Conservation (phyloP, 2,888 invertebrate species). For the Alloscopus bannaensis region DNA sequence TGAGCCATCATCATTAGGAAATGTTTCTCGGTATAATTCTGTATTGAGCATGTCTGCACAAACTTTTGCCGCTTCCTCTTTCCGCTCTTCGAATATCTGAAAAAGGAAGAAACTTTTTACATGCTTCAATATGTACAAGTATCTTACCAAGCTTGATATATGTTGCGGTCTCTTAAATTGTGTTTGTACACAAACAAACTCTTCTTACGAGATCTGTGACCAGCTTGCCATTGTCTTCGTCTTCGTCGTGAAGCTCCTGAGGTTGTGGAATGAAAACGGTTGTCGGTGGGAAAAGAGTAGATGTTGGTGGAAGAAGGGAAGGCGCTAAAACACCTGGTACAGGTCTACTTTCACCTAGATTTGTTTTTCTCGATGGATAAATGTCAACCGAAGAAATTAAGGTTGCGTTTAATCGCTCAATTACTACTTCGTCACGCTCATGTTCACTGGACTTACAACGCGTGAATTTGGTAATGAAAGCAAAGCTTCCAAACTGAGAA, state of each 20-base stretch:
- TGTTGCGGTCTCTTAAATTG: too few relatives aligned
- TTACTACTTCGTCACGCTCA: neutral
- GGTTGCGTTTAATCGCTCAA: conserved; percentile 27
- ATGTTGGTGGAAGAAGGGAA: neutral
- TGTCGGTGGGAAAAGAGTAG: too few relatives aligned
- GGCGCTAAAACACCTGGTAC: neutral
- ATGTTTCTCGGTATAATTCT: conserved; percentile 24
- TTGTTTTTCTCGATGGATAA: neutral
- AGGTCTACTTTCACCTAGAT: neutral
- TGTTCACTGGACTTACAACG: too few relatives aligned
- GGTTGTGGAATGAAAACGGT: neutral
- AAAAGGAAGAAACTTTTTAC: neutral
- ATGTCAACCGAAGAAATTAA: too few relatives aligned
- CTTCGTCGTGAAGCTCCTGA: neutral
- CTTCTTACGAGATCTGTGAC: neutral
- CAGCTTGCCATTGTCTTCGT: neutral
- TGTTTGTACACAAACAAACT: too few relatives aligned
- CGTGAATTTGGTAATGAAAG: neutral
- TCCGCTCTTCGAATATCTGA: conserved; percentile 30
- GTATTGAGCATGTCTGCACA: conserved; percentile 33
- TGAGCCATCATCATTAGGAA: conserved; percentile 9
- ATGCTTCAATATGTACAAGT: neutral
- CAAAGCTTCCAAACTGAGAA: conserved; percentile 9
- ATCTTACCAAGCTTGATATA: too few relatives aligned
- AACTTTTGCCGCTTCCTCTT: conserved; percentile 12